Percentiles rank a stretch among this genome's conserved stretches.
phyloP scores from a whole-genome alignment of 2,888 invertebrate species.

The Ctenicera cuprea region DNA sequence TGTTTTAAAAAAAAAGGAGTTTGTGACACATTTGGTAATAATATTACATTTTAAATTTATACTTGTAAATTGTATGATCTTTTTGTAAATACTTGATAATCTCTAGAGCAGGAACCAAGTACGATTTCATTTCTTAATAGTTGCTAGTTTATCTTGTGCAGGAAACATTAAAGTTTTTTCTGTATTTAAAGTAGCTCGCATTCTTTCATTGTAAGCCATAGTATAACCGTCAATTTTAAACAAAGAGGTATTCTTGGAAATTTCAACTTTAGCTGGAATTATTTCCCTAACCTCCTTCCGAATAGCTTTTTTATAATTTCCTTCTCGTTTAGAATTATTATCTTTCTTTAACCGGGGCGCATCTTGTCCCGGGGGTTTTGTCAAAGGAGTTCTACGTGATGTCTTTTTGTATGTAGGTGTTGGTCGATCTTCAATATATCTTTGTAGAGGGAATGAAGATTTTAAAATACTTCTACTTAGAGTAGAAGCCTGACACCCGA shows the following conservation, averaged over 20 bases:
- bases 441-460: neutral
- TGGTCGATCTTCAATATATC: slow-evolving; percentile 28
- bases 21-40: too few species aligned
- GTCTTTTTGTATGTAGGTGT: neutral
- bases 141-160: too few species aligned
- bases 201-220: slow-evolving; percentile 49
- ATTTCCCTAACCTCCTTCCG: neutral
- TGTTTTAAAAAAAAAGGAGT: too few species aligned
- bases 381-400: neutral
- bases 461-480: slow-evolving; percentile 42
- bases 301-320: neutral
- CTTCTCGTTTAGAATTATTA: slow-evolving; percentile 1
- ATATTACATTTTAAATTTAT: too few species aligned
- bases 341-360: neutral
- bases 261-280: neutral
- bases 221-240: slow-evolving; percentile 54
- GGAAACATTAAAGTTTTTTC: too few species aligned
- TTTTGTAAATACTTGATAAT: too few species aligned
- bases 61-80: too few species aligned
- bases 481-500: slow-evolving; percentile 46
- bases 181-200: neutral
- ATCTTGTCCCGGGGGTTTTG: neutral
- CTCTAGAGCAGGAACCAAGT: too few species aligned
- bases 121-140: too few species aligned
- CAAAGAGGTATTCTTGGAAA: neutral